phyloP scores from a whole-genome alignment of 2,888 invertebrate species.

The Melanchra persicariae region DNA sequence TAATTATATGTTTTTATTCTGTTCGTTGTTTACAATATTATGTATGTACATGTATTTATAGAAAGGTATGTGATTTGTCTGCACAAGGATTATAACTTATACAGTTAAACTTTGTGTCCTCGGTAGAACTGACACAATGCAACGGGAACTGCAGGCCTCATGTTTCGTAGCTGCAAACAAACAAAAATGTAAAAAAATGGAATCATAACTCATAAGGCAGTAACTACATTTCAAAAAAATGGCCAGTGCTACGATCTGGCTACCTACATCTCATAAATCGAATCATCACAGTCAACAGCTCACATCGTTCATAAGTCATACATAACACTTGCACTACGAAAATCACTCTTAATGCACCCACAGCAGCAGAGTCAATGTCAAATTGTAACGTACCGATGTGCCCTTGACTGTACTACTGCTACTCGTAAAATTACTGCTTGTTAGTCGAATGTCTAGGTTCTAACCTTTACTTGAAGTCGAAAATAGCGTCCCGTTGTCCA shows the following conservation, averaged over 20 bases:
- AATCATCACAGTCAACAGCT: neutral
- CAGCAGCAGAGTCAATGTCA: no score
- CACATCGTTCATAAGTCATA: neutral
- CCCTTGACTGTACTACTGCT: no score
- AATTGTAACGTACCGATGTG: no score
- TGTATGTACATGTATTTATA: slow-evolving; percentile 19
- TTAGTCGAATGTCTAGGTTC: no score
- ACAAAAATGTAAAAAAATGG: no score
- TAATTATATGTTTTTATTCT: slow-evolving; percentile 1
- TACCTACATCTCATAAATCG: neutral
- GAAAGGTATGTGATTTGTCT: neutral
- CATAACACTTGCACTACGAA: neutral
- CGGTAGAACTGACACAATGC: neutral
- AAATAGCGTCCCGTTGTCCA: no score
- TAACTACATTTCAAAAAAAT: no score
- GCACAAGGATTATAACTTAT: slow-evolving; percentile 3
- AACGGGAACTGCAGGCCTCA: neutral
- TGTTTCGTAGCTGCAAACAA: slow-evolving; percentile 23
- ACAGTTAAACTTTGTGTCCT: neutral
- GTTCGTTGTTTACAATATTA: slow-evolving; percentile 9
- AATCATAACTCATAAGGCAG: no score
- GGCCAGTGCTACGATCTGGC: neutral
- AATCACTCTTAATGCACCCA: no score
- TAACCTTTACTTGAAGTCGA: no score
- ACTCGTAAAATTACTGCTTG: no score